Conservation (phyloP, 2,888 invertebrate genomes). For the Chalcosyrphus nemorum region DNA sequence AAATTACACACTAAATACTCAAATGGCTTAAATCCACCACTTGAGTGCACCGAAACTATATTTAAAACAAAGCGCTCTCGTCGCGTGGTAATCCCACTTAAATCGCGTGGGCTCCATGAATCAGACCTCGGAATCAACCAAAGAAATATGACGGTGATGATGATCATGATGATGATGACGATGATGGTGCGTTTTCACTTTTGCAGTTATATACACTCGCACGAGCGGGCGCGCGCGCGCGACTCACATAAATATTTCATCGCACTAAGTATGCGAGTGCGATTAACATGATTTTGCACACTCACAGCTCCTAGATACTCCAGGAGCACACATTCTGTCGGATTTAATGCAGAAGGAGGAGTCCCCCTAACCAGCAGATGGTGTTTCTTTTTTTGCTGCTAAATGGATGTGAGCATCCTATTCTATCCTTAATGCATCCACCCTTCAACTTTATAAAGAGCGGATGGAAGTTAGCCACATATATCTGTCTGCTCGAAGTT, state of each 20-base stretch:
- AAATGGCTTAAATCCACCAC: conserved; percentile 51
- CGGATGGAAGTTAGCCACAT: conserved; percentile 62
- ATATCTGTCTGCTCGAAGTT: conserved; percentile 62
- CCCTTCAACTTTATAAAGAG: conserved; percentile 20
- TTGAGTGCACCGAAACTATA: conserved; percentile 44
- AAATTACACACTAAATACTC: conserved; percentile 53
- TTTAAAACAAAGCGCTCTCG: conserved; percentile 61
- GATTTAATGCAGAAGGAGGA: conserved; percentile 30
- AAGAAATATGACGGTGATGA: conserved; percentile 40
- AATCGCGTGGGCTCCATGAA: conserved; percentile 61
- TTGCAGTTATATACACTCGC: too few species aligned
- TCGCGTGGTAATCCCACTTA: conserved; percentile 70
- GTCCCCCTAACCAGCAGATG: conserved; percentile 50
- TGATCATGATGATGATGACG: conserved; percentile 48
- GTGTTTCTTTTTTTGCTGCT: conserved; percentile 34
- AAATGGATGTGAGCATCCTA: conserved; percentile 64
- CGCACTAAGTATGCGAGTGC: conserved; percentile 63
- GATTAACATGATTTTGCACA: conserved; percentile 64
- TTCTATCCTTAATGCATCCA: conserved; percentile 43
- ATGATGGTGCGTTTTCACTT: conserved; percentile 48
- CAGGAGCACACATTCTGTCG: conserved; percentile 35
- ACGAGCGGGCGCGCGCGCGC: neutral
- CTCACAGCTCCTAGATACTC: neutral
- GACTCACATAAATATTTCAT: conserved; percentile 56
- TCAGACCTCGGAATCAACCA: conserved; percentile 51